Percentiles rank a stretch among this genome's conserved stretches.
phyloP scores from a whole-genome alignment of 2,113 vertebrate species.

The Chaetodon auriga region DNA sequence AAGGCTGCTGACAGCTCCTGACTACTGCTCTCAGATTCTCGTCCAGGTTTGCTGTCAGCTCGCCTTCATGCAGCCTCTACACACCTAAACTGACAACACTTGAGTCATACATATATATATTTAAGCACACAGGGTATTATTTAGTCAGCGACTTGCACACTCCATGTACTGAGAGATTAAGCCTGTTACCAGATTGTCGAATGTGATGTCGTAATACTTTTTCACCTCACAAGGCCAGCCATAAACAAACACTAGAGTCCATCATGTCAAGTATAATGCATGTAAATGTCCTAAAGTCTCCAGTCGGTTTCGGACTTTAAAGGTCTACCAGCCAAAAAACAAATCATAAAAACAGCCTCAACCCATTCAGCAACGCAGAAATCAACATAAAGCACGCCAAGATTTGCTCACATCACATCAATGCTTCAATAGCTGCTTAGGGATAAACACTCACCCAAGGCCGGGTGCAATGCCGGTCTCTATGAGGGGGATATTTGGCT shows the following conservation, averaged over 20 bases:
- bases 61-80: slow-evolving; percentile 28
- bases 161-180: not conserved
- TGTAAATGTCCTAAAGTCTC: not conserved
- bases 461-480: slow-evolving; percentile 90
- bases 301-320: not conserved
- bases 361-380: not conserved
- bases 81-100: slow-evolving; percentile 27
- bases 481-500: slow-evolving; percentile 84
- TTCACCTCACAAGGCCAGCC: not conserved
- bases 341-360: not conserved
- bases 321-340: not conserved
- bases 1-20: slow-evolving; percentile 67
- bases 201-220: not conserved
- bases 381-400: not conserved
- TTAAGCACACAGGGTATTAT: not conserved
- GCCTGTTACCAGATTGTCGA: not conserved
- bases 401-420: slow-evolving; percentile 15
- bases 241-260: not conserved
- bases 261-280: not conserved
- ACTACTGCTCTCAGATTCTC: slow-evolving; percentile 47
- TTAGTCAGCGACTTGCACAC: not conserved
- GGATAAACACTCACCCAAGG: slow-evolving; percentile 88
- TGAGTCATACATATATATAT: slow-evolving; percentile 16
- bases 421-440: not conserved
- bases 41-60: slow-evolving; percentile 52